Conservation (phyloP, 2,888 invertebrate species). For the Gonocerus acuteangulatus region DNA sequence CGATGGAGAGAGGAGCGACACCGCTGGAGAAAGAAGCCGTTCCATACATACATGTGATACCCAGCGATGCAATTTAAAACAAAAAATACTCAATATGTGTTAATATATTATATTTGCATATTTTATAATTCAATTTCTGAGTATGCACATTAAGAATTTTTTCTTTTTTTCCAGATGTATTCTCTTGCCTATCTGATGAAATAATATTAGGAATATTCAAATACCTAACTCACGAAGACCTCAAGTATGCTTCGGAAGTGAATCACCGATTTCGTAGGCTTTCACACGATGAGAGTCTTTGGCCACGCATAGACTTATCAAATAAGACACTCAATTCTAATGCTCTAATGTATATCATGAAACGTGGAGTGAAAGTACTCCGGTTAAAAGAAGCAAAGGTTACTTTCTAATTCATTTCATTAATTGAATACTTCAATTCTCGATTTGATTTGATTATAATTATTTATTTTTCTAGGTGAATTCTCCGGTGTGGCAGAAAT, state of each 20-base stretch:
- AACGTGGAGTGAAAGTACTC: constrained; percentile 67
- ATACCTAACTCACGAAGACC: constrained; percentile 69
- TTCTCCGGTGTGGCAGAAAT: constrained; percentile 48
- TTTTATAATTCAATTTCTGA: too few species aligned
- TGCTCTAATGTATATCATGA: constrained; percentile 65
- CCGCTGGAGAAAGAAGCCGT: too few species aligned
- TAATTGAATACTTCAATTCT: background rate
- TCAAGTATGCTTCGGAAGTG: constrained; percentile 64
- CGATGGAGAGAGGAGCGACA: too few species aligned
- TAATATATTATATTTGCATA: too few species aligned
- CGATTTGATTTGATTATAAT: background rate
- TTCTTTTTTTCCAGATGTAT: constrained; percentile 51
- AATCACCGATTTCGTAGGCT: constrained; percentile 73
- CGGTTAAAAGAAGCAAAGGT: constrained; percentile 75
- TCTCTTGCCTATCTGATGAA: constrained; percentile 73
- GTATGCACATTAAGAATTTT: too few species aligned
- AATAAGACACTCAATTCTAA: constrained; percentile 59
- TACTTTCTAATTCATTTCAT: constrained; percentile 33
- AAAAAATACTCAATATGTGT: too few species aligned
- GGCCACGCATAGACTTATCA: constrained; percentile 76
- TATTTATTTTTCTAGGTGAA: constrained; percentile 43
- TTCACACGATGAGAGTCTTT: constrained; percentile 74
- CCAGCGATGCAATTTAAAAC: too few species aligned
- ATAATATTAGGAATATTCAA: constrained; percentile 72
- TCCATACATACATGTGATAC: too few species aligned